A percentile compares a stretch with the other conserved stretches of the same genome.
Evolutionary conservation across 92 coral and sea anemone genomes (phyloP).

Genomic region (Scolanthus callimorphus): DNA sequence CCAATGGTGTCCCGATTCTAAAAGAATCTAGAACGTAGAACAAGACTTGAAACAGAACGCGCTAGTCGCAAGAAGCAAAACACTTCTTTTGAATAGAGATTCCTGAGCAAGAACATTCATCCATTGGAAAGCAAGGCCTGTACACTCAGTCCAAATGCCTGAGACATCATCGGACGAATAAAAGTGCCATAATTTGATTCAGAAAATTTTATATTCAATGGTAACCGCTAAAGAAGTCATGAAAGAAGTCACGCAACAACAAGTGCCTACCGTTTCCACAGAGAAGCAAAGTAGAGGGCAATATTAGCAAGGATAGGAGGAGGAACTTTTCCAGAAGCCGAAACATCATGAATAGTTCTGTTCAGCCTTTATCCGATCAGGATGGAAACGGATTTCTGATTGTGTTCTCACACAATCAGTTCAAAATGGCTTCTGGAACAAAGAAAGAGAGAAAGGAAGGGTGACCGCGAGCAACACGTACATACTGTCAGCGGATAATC

Average conservation of each 20-base stretch:
- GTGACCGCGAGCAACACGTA: conserved; percentile 36
- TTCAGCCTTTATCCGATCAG: conserved; percentile 59
- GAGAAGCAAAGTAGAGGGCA: conserved; percentile 79
- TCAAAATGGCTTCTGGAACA: conserved; percentile 92
- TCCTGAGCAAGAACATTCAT: conserved; percentile 15
- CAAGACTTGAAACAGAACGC: conserved; percentile 4
- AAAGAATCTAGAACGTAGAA: conserved; percentile 26
- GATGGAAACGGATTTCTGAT: conserved; percentile 99
- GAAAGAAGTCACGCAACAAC: conserved; percentile 44
- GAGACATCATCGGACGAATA: conserved; percentile 89
- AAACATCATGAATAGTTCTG: conserved; percentile 74
- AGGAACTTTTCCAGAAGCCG: conserved; percentile 72
- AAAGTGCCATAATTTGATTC: too few species aligned
- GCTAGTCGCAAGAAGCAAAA: conserved; percentile 26
- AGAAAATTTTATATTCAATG: too few species aligned
- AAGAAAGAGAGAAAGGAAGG: conserved; percentile 33
- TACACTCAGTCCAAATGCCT: conserved; percentile 99
- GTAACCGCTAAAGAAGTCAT: too few species aligned
- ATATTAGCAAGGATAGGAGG: conserved; percentile 74
- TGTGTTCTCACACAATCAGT: conserved; percentile 78
- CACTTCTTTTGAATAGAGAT: conserved; percentile 16
- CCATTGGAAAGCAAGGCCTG: conserved; percentile 10
- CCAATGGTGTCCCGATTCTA: conserved; percentile 16
- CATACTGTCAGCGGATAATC: conserved; percentile 48
- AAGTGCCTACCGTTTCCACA: conserved; percentile 81